Evolutionary conservation across 2,113 vertebrate species (phyloP).

Genomic region (Aix galericulata): DNA sequence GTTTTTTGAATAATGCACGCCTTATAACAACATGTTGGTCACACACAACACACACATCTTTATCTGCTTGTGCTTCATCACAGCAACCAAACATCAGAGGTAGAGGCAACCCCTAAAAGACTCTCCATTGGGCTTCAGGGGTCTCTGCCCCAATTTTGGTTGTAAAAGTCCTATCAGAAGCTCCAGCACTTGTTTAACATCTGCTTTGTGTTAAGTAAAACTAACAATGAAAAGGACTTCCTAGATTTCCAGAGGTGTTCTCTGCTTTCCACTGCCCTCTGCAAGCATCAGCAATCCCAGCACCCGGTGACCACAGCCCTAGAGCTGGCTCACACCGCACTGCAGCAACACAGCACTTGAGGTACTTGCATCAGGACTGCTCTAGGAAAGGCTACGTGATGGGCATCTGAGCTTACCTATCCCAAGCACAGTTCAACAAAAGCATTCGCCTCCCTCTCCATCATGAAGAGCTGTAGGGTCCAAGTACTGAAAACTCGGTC

Average conservation of each 20-base stretch:
- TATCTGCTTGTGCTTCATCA: background rate
- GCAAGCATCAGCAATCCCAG: background rate
- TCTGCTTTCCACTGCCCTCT: background rate
- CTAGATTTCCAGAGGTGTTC: background rate
- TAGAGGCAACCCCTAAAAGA: background rate
- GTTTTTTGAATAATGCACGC: background rate
- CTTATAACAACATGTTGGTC: background rate
- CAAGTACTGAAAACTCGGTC: background rate
- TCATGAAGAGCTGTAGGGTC: background rate
- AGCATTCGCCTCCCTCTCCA: background rate
- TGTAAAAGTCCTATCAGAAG: background rate
- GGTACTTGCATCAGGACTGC: background rate
- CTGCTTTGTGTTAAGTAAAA: background rate
- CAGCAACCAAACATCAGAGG: background rate
- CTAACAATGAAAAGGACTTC: background rate
- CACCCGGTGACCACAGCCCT: background rate
- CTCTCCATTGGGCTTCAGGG: background rate
- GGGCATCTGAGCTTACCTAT: background rate
- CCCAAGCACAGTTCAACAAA: background rate
- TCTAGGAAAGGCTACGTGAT: background rate
- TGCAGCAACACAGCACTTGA: rapidly evolving
- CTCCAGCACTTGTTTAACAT: background rate
- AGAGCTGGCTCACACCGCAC: rapidly evolving
- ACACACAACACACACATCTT: background rate
- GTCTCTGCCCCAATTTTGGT: background rate